phyloP scores from a whole-genome alignment of 2,888 invertebrate species.

The Trilocha varians region DNA sequence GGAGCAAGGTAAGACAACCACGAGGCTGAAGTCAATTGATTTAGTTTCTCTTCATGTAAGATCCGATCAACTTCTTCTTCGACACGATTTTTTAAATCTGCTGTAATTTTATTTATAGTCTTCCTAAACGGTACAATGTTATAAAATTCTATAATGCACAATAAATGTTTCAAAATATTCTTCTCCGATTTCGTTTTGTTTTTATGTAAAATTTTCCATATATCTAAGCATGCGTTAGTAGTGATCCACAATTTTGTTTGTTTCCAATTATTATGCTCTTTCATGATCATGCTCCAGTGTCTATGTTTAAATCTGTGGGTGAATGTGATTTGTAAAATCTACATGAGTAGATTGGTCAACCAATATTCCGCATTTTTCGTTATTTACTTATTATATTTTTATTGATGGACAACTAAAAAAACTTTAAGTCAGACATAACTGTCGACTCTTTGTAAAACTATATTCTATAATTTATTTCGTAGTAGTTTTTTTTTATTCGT shows the following conservation, averaged over 20 bases:
- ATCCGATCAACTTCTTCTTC: constrained; percentile 31
- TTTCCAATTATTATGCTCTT: constrained; percentile 38
- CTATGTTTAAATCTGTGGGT: constrained; percentile 43
- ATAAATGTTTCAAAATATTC: constrained; percentile 33
- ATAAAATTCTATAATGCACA: constrained; percentile 44
- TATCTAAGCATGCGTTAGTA: constrained; percentile 39
- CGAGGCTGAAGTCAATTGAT: constrained; percentile 9
- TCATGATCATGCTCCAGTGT: constrained; percentile 51
- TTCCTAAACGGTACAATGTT: constrained; percentile 12
- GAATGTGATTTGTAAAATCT: too few relatives aligned
- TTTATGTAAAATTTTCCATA: constrained; percentile 45
- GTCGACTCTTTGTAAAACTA: too few relatives aligned
- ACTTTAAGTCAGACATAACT: too few relatives aligned
- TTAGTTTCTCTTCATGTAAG: constrained; percentile 27
- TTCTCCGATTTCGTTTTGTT: constrained; percentile 22
- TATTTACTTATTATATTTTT: too few relatives aligned
- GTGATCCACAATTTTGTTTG: constrained; percentile 41
- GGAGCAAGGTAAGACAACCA: constrained; percentile 38
- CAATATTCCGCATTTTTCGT: too few relatives aligned
- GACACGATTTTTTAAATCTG: constrained; percentile 10
- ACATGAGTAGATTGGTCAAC: too few relatives aligned
- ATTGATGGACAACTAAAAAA: too few relatives aligned
- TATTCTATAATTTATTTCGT: too few relatives aligned
- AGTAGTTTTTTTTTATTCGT: too few relatives aligned
- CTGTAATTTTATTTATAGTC: not conserved